Evolutionary conservation across 2,797 vertebrate genomes (phyloP), one percentile per base, ranked within the genome.

Genomic region (Galagoides demidoff): DNA sequence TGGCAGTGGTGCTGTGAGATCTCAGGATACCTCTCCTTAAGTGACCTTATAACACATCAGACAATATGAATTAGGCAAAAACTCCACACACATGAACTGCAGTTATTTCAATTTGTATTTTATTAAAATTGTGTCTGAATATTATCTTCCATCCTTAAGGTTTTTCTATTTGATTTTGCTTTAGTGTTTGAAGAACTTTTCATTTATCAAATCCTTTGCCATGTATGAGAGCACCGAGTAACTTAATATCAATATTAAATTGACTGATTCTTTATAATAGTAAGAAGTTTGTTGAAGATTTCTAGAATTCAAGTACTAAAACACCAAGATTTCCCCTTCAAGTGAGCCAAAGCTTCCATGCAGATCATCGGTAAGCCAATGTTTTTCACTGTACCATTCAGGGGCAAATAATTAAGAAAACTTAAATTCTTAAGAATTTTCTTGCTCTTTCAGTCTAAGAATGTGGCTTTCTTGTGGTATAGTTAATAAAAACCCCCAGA

Each of bases 111-210:
- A 95, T 77, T 90, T 22, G 12, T 16, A 55, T 95, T 96, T 97
- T 97, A 95, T 97, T 95, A 55, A 92, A 89, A 57, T 78, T 95
- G 27, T 86, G 89, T 95, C 74, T 92, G 71, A 86, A 91, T 29
- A 88, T 86, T 89, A 49, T 61, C 73, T 70, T 84, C 92, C 70
- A 93, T 52, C 49, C 83, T 89, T 95, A 22, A n/a, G n/a, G 14
- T 82, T 84, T 85, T 43, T 39, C 13, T 55, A 37, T 83, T 61
- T 86, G 55, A 90, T 89, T 96, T 91, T 89, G 49, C 55, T 93
- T 92, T 87, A 84, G n/a, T 85, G 55, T 92, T 82, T 85, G 83
- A 81, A 76, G 61, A 91, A 37, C 1, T 13, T 89, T 92, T 93
- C 87, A 61, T 19, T 78, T 73, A 89, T 57, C 70, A 94, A 87